Base-by-base conservation (phyloP, 1,140 invertebrate genomes). In the Subanguina moxae region DNA sequence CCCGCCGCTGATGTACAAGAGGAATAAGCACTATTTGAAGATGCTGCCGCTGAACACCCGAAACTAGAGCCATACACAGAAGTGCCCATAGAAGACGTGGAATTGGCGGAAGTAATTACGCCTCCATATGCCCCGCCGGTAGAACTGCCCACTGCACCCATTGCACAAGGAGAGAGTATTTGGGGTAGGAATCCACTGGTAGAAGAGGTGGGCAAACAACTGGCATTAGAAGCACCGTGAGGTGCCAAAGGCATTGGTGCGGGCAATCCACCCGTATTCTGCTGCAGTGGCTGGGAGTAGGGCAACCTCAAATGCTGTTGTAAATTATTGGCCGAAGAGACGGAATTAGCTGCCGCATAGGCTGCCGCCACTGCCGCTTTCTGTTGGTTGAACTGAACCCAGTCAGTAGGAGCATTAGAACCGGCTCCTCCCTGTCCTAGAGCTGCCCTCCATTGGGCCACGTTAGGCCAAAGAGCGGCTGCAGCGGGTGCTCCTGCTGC, bases 371-470 rank as follows among this genome's bases (percentile, higher is more conserved):
- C 32, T 11, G 32, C 32, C 3, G 32, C 32, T 38, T 38, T 38
- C 48, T 61, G 58, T 19, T 61, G n/a, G 27, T n/a, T 61, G n/a
- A 61, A 45, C 27, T 61, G 58, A n/a, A 32, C 27, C 58, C 58
- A 61, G 27, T 61, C 58, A 52, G 48, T 25, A 52, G 48, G 48
- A 21, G 48, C 17, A 38, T 19, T 52, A 8, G 48, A 52, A 5
- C 3, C n/a, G 48, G 23, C 8, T 52, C 3, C 48, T 8, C 17
- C 48, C 23, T 52, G 3, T 3, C 48, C 23, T 15, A 61, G 19
- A 5, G 28, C 58, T 38, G 58, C 58, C 19, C 58, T 61, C 58
- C 58, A 52, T 15, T 52, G 48, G 3, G 48, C 48, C 15, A 52
- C 48, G 17, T 52, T 52, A 8, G 48, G 23, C 48, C 48, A 52